phyloP scores from a whole-genome alignment of 2,113 vertebrate genomes.

The Monarcha castaneiventris region DNA sequence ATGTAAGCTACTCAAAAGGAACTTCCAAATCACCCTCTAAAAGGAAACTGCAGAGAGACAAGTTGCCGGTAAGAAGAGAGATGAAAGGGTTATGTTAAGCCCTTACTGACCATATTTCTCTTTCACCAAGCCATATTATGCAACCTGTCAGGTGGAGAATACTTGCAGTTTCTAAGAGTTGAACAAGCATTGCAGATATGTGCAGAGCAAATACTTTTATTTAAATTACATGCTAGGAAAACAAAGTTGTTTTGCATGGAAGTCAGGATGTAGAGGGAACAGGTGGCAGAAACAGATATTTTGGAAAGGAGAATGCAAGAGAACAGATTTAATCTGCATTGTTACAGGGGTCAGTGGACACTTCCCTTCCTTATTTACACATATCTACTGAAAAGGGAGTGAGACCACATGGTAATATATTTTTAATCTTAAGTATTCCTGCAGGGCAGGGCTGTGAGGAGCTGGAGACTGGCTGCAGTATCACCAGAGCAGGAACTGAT shows the following conservation, averaged over 20 bases:
- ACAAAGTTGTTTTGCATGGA: neutral
- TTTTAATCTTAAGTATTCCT: slow-evolving; percentile 18
- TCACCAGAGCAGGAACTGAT: neutral
- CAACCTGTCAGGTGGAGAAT: slow-evolving; percentile 29
- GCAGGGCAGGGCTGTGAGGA: neutral
- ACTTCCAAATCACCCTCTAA: slow-evolving; percentile 49
- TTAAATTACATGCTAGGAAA: neutral
- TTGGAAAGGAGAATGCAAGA: neutral
- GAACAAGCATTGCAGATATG: slow-evolving; percentile 36
- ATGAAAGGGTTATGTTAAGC: slow-evolving; percentile 24
- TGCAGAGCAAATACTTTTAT: neutral
- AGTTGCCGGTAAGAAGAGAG: neutral
- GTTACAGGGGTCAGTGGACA: neutral
- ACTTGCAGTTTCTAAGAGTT: slow-evolving; percentile 45
- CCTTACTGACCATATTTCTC: slow-evolving; percentile 30
- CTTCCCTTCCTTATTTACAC: slow-evolving; percentile 22
- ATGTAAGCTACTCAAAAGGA: slow-evolving; percentile 60
- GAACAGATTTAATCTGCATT: slow-evolving; percentile 37
- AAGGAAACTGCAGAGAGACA: slow-evolving; percentile 45
- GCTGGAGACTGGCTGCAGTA: neutral
- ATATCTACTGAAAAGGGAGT: neutral
- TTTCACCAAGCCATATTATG: slow-evolving; percentile 4
- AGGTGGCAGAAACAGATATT: slow-evolving; percentile 20
- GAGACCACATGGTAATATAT: neutral
- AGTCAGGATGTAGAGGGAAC: slow-evolving; percentile 39